Conservation (phyloP, 2,113 vertebrate species). For the Microcebus tavaratra region DNA sequence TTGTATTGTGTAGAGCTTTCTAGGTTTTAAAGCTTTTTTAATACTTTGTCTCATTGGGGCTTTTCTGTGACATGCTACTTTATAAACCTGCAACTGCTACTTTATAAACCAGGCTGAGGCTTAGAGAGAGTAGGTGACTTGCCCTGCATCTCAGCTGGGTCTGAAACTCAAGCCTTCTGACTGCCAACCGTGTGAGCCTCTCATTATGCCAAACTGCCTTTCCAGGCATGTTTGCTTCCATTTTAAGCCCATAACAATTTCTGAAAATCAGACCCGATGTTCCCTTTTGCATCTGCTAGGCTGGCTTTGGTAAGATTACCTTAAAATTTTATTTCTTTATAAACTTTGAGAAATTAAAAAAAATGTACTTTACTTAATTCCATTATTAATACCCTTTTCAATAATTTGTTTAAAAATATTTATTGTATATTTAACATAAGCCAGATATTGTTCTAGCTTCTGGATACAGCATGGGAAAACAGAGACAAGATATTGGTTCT, state of each 20-base stretch:
- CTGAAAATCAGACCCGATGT: not conserved
- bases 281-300: not conserved
- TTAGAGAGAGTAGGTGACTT: not conserved
- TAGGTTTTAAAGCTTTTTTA: not conserved
- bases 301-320: not conserved
- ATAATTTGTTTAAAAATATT: not conserved
- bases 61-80: not conserved
- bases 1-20: not conserved
- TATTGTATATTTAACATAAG: not conserved
- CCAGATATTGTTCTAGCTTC: not conserved
- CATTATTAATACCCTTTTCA: not conserved
- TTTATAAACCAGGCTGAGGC: not conserved
- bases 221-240: not conserved
- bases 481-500: not conserved
- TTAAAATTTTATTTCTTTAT: not conserved
- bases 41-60: not conserved
- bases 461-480: not conserved
- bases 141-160: not conserved
- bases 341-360: not conserved
- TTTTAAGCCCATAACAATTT: not conserved
- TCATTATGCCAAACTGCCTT: rapidly evolving
- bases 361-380: not conserved
- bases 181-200: too few species aligned
- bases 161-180: not conserved
- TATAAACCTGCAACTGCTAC: not conserved